These are phyloP conservation scores for Antennarius striatus DNA, from an alignment of 2,113 vertebrate genomes.

Conservation along the genomic window DNA sequence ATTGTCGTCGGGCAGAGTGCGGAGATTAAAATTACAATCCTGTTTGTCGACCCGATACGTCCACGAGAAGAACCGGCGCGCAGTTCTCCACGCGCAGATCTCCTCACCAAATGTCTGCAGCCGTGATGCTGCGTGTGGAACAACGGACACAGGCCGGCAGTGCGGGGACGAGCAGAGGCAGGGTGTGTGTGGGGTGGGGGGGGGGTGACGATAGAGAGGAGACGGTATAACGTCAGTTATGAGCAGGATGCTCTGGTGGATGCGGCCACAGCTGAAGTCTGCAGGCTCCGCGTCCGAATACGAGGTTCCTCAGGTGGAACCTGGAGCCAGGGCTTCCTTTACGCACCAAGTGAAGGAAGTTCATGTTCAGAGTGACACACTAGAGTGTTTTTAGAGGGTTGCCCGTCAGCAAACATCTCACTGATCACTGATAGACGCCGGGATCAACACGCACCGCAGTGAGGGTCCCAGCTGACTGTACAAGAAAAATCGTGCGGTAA, in stretches of 20 bases:
- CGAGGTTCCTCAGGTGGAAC: too few relatives aligned
- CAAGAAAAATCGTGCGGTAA: too few relatives aligned
- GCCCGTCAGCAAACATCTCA: too few relatives aligned
- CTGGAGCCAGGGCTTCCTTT: too few relatives aligned
- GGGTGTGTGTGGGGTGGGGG: conserved; percentile 13
- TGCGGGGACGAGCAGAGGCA: conserved; percentile 59
- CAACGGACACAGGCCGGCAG: conserved; percentile 48
- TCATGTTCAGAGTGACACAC: too few relatives aligned
- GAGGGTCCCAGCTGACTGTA: too few relatives aligned
- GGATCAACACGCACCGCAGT: too few relatives aligned
- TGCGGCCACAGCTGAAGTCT: conserved; percentile 6
- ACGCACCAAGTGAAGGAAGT: too few relatives aligned
- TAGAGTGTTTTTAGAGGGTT: too few relatives aligned
- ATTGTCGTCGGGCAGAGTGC: conserved; percentile 15
- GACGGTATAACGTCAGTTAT: conserved; percentile 54
- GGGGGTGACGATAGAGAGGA: not conserved
- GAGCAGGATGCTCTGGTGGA: conserved; percentile 41
- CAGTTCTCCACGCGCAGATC: conserved; percentile 39
- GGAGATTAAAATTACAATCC: conserved; percentile 21
- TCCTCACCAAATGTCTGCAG: conserved; percentile 54
- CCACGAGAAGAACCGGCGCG: conserved; percentile 23
- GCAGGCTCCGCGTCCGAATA: too few relatives aligned
- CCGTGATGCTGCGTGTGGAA: conserved; percentile 60
- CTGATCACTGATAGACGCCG: too few relatives aligned
- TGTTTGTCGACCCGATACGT: conserved; percentile 3